phyloP scores from a whole-genome alignment of 2,888 invertebrate species.

The Ormyrus thymus region DNA sequence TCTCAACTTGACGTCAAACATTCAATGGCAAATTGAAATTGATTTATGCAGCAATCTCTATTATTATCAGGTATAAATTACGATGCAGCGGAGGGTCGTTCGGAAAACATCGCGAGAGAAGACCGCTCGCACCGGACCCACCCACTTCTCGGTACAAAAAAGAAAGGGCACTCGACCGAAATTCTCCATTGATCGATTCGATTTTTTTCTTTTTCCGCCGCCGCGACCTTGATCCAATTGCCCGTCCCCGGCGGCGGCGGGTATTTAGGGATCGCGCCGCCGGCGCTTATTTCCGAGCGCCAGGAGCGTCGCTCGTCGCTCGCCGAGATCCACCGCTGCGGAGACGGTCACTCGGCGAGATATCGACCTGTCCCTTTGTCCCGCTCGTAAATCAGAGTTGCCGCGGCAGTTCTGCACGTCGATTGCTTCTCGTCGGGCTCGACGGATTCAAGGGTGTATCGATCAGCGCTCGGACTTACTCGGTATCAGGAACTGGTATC shows the following conservation, averaged over 20 bases:
- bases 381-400: conserved; percentile 28
- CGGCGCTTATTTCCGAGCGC: conserved; percentile 16
- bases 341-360: not conserved
- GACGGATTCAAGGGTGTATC: not conserved
- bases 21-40: no score
- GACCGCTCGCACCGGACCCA: no score
- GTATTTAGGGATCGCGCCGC: conserved; percentile 19
- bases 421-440: conserved; percentile 13
- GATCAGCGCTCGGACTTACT: conserved; percentile 64
- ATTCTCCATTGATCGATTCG: conserved; percentile 13
- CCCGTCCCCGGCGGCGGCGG: not conserved
- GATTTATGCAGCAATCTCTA: no score
- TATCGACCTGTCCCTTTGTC: not conserved
- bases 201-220: not conserved
- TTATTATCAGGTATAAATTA: no score
- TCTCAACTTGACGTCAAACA: no score
- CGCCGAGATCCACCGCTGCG: not conserved
- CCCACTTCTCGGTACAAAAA: no score
- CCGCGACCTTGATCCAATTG: conserved; percentile 40
- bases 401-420: not conserved
- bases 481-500: conserved; percentile 72
- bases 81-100: no score
- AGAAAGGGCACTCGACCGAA: no score
- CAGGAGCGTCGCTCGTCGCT: not conserved
- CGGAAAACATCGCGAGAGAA: no score